Evolutionary conservation across 2,797 vertebrate species (phyloP).

Genomic region (Pseudocheirus occidentalis): DNA sequence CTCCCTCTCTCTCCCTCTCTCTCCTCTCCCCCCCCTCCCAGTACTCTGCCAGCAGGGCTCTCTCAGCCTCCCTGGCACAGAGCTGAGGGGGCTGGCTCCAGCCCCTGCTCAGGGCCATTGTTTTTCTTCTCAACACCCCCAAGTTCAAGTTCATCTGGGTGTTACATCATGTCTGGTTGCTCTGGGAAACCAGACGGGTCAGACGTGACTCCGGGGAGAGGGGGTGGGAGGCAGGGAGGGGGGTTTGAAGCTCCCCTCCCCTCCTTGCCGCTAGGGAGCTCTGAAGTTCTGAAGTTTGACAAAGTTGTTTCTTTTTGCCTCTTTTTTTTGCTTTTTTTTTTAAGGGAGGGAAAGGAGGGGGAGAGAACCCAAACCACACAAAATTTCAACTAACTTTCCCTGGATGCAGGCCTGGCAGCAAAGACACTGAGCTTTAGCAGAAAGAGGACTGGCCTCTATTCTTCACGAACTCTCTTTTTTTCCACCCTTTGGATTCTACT

Average conservation of each 20-base stretch:
- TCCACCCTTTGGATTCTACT: background rate
- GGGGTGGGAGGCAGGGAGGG: slow-evolving; percentile 85
- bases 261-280: slow-evolving; percentile 76
- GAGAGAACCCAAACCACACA: slow-evolving; percentile 70
- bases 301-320: slow-evolving; percentile 57
- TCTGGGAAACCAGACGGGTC: slow-evolving; percentile 92
- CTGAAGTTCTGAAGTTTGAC: slow-evolving; percentile 80
- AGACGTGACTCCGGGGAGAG: slow-evolving; percentile 90
- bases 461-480: background rate
- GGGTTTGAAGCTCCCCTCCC: slow-evolving; percentile 81
- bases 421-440: background rate
- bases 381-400: slow-evolving; percentile 75
- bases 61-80: slow-evolving; percentile 84
- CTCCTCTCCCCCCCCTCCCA: background rate
- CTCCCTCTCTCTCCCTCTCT: slow-evolving; percentile 70
- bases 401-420: slow-evolving; percentile 46
- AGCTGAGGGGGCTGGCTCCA: slow-evolving; percentile 82
- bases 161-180: slow-evolving; percentile 98
- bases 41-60: slow-evolving; percentile 66
- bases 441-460: background rate
- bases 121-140: slow-evolving; percentile 83
- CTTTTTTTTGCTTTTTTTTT: slow-evolving; percentile 44
- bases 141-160: slow-evolving; percentile 93
- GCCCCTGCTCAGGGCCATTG: slow-evolving; percentile 87
- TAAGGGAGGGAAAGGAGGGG: slow-evolving; percentile 63